phyloP scores from a whole-genome alignment of 30 jellyfish, hydroid and myxozoan species.

The Aurelia aurita complex sp. Pacific region DNA sequence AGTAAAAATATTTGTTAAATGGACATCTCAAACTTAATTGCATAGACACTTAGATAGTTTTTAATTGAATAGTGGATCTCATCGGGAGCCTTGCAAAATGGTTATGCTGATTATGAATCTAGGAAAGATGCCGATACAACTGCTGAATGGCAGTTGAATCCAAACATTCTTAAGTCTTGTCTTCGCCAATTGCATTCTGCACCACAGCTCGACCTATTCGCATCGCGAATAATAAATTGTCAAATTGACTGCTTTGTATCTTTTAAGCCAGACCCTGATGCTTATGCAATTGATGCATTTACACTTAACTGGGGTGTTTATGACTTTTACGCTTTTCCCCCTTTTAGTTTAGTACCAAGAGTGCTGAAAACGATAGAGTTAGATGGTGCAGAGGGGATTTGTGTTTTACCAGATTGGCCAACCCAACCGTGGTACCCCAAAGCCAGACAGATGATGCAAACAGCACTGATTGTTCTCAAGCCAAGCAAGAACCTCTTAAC shows the following conservation, averaged over 20 bases:
- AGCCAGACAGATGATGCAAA: not conserved
- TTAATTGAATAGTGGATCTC: too few species aligned
- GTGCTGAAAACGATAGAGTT: too few species aligned
- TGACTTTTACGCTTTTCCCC: not conserved
- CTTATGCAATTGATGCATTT: not conserved
- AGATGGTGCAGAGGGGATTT: too few species aligned
- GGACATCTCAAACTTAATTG: too few species aligned
- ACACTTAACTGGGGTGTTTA: not conserved
- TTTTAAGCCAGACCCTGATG: not conserved
- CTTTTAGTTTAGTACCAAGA: not conserved
- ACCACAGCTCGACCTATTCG: conserved; percentile 13
- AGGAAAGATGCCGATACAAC: not conserved
- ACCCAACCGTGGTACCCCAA: too few species aligned
- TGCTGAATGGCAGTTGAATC: conserved; percentile 48
- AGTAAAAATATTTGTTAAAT: too few species aligned
- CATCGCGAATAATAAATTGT: not conserved
- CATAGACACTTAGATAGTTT: too few species aligned
- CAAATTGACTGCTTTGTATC: not conserved
- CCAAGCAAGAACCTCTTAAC: too few species aligned
- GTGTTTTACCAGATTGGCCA: too few species aligned
- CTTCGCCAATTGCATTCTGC: not conserved
- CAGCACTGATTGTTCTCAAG: conserved; percentile 3
- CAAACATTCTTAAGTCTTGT: not conserved
- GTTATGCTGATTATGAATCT: too few species aligned
- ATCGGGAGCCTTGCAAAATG: too few species aligned